Evolutionary conservation across 2,797 vertebrate genomes (phyloP).

Genomic region (Xerus rutilus): DNA sequence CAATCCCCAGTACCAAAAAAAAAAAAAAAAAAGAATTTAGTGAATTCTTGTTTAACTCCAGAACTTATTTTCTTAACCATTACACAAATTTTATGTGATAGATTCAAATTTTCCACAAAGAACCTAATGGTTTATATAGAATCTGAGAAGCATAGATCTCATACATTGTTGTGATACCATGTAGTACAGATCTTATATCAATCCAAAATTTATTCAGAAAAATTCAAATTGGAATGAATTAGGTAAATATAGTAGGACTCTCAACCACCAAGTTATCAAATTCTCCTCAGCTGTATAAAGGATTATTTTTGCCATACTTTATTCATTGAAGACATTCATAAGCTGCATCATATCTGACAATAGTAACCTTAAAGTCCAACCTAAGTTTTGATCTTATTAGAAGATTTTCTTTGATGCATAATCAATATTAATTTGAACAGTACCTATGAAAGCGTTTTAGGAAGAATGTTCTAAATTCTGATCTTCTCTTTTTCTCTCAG

Average conservation of each 20-base stretch:
- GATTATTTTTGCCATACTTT: not conserved
- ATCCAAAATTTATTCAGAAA: constrained; percentile 56
- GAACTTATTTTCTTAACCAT: not conserved
- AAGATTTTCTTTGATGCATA: constrained; percentile 16
- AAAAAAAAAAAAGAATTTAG: not conserved
- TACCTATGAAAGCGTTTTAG: not conserved
- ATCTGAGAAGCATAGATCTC: not conserved
- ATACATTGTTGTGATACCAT: not conserved
- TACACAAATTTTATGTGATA: not conserved
- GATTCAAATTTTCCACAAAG: not conserved
- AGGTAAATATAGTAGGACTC: not conserved
- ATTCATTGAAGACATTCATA: not conserved
- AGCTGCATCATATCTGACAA: not conserved
- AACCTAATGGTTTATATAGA: not conserved
- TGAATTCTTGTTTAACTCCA: not conserved
- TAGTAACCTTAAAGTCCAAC: not conserved
- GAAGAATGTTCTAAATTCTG: constrained; percentile 19
- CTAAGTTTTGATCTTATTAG: not conserved
- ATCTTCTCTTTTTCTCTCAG: constrained; percentile 83
- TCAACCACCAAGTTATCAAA: not conserved
- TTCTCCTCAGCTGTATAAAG: not conserved
- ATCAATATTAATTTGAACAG: not conserved
- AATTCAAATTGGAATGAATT: not conserved
- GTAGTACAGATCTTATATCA: not conserved
- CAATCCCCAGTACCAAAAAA: too few species aligned